phyloP scores from a whole-genome alignment of 2,888 invertebrate species.

The Ctena decussata region DNA sequence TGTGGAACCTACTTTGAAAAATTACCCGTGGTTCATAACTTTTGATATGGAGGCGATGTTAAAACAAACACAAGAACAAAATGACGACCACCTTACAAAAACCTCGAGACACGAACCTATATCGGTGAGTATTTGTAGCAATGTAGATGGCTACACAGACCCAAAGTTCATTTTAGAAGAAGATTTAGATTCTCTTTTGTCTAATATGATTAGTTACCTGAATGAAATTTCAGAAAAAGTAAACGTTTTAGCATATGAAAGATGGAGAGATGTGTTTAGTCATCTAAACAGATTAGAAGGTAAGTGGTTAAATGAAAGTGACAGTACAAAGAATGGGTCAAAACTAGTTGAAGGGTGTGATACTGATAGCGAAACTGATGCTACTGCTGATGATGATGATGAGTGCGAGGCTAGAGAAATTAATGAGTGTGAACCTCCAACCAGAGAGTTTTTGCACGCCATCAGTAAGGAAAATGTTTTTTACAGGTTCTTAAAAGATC shows the following conservation, averaged over 20 bases:
- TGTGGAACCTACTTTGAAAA: neutral
- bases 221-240: neutral
- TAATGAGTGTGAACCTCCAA: constrained; percentile 17
- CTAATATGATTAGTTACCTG: neutral
- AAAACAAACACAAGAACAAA: too few relatives aligned
- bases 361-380: too few relatives aligned
- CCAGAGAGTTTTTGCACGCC: constrained; percentile 15
- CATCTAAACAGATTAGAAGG: too few relatives aligned
- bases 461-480: constrained; percentile 25
- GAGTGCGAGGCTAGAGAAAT: too few relatives aligned
- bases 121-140: neutral
- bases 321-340: too few relatives aligned
- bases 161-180: neutral
- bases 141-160: neutral
- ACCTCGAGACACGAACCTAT: neutral
- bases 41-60: neutral
- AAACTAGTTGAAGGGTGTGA: too few relatives aligned
- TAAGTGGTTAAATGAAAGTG: too few relatives aligned
- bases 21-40: neutral
- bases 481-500: neutral
- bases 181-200: neutral
- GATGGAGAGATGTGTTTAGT: too few relatives aligned
- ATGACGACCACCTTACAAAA: neutral
- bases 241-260: neutral
- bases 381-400: too few relatives aligned